Percentiles rank a stretch among this genome's conserved stretches.
phyloP scores from a whole-genome alignment of 2,113 vertebrate species.

The Heptranchias perlo region DNA sequence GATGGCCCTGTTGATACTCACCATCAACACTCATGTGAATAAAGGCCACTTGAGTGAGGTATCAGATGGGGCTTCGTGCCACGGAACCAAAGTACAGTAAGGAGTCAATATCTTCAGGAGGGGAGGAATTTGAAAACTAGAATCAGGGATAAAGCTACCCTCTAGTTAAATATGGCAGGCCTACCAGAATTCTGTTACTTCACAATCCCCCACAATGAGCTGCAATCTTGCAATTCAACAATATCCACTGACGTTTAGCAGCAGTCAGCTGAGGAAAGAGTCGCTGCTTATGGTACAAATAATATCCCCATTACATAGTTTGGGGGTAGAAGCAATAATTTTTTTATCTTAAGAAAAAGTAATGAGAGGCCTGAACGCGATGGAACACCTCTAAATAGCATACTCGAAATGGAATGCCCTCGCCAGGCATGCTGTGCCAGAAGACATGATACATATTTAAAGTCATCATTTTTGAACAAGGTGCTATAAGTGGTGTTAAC shows the following conservation, averaged over 20 bases:
- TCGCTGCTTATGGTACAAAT: neutral
- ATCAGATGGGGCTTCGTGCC: neutral
- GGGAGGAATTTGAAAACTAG: neutral
- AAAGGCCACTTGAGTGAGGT: neutral
- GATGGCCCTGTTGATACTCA: neutral
- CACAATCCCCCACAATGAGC: neutral
- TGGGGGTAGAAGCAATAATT: neutral
- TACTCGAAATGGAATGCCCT: neutral
- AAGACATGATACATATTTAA: neutral
- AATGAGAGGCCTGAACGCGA: neutral
- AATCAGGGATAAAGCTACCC: neutral
- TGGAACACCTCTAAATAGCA: neutral
- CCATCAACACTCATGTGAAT: neutral
- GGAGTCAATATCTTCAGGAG: neutral
- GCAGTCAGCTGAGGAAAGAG: neutral
- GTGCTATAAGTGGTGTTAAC: constrained; percentile 3
- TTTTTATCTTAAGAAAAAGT: neutral
- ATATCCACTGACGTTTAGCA: neutral
- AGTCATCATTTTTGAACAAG: constrained; percentile 30
- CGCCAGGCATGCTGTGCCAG: neutral
- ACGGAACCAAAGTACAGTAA: neutral
- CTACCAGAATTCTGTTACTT: neutral
- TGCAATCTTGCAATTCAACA: neutral
- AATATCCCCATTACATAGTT: neutral
- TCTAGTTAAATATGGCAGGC: neutral